Evolutionary conservation across 2,888 invertebrate genomes (phyloP).

Genomic region (Arenicola marina): DNA sequence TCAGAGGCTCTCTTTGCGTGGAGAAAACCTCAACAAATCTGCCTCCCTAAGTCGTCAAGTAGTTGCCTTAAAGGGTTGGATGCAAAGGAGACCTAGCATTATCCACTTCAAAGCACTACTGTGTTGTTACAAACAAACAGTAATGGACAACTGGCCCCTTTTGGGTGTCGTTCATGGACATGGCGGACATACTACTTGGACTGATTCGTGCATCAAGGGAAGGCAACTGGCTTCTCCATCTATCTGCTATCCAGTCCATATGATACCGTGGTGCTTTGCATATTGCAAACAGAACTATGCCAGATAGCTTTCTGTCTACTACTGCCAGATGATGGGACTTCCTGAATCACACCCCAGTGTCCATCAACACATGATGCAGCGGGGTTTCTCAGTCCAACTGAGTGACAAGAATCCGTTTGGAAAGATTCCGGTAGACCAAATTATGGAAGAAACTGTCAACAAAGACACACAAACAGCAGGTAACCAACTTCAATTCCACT

Average conservation of each 20-base stretch:
- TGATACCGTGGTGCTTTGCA: conserved; percentile 37
- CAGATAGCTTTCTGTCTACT: conserved; percentile 27
- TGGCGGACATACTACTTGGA: conserved; percentile 27
- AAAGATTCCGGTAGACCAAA: conserved; percentile 29
- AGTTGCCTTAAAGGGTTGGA: no score
- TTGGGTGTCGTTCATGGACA: conserved; percentile 37
- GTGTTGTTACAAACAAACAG: no score
- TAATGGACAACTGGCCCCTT: conserved; percentile 22
- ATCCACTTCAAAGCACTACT: no score
- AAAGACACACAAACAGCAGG: conserved; percentile 20
- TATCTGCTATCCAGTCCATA: conserved; percentile 16
- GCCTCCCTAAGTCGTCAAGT: no score
- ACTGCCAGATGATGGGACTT: conserved; percentile 24
- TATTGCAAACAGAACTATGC: conserved; percentile 36
- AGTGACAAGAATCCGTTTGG: conserved; percentile 28
- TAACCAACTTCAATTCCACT: no score
- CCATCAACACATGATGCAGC: conserved; percentile 4
- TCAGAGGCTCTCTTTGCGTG: no score
- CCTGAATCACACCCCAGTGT: conserved; percentile 16
- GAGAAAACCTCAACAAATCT: no score
- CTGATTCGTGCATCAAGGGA: conserved; percentile 27
- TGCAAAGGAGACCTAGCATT: no score
- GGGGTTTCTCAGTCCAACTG: conserved; percentile 29
- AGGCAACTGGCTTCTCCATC: conserved; percentile 31
- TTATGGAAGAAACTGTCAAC: conserved; percentile 15